Evolutionary conservation across 1,140 invertebrate species (phyloP).

Genomic region (Neelides sp.): DNA sequence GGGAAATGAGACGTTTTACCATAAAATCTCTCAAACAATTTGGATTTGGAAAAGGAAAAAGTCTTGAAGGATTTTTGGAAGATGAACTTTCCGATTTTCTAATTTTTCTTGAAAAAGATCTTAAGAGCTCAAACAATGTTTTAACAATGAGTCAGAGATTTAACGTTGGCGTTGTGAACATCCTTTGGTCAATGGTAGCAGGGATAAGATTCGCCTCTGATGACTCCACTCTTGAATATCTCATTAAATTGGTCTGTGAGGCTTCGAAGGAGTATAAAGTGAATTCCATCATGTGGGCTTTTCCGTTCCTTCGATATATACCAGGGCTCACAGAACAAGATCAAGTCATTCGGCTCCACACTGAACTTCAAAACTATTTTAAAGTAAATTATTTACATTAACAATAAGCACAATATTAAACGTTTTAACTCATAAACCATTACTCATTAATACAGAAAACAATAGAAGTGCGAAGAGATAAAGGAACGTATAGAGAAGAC

Average conservation of each 20-base stretch:
- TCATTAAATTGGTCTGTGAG: constrained; percentile 43
- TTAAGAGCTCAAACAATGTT: background rate
- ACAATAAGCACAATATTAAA: background rate
- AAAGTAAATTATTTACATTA: constrained; percentile 7
- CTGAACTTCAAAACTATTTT: background rate
- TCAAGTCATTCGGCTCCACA: background rate
- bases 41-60: constrained; percentile 50
- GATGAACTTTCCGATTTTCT: constrained; percentile 42
- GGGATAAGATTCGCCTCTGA: constrained; percentile 44
- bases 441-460: constrained; percentile 36
- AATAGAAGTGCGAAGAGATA: constrained; percentile 49
- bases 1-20: constrained; percentile 56
- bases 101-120: constrained; percentile 9
- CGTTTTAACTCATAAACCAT: background rate
- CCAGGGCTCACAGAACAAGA: no score
- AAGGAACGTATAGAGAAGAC: constrained; percentile 36
- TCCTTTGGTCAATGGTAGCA: constrained; percentile 57
- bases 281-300: constrained; percentile 9
- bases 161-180: constrained; percentile 54
- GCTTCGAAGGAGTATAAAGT: constrained; percentile 1
- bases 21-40: constrained; percentile 14
- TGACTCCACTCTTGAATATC: constrained; percentile 44
- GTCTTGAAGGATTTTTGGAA: constrained; percentile 56
- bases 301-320: constrained; percentile 21
- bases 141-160: constrained; percentile 36